Conservation (phyloP, 2,797 vertebrate genomes). For the Fundulus diaphanus region DNA sequence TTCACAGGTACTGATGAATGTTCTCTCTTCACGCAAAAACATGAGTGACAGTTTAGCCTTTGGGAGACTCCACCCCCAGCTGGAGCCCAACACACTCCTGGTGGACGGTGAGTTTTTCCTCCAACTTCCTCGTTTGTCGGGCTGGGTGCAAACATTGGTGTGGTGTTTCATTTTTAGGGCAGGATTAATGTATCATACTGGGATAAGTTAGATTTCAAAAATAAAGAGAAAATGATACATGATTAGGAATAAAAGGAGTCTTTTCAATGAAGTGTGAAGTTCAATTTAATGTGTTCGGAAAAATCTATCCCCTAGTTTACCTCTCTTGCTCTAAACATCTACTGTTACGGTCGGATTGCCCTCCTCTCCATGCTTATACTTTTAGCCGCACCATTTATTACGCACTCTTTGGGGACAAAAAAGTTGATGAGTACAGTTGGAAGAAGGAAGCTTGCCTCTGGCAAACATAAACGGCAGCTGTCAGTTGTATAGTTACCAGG, state of each 20-base stretch:
- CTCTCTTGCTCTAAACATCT: constrained; percentile 10
- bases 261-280: background rate
- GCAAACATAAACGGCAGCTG: constrained; percentile 16
- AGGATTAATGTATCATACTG: background rate
- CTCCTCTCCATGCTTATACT: background rate
- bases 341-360: background rate
- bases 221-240: background rate
- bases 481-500: constrained; percentile 5
- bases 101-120: constrained; percentile 91
- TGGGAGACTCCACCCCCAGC: constrained; percentile 92
- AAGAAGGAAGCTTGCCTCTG: background rate
- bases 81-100: constrained; percentile 87
- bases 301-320: background rate
- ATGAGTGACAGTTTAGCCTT: constrained; percentile 93
- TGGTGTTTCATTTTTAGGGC: background rate
- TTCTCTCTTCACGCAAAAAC: constrained; percentile 92
- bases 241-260: background rate
- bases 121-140: background rate
- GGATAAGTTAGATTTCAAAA: background rate
- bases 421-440: background rate
- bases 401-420: constrained; percentile 5
- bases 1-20: constrained; percentile 92
- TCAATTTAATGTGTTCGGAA: background rate
- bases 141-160: constrained; percentile 4
- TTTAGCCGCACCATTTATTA: constrained; percentile 7